These are phyloP conservation scores for Limnephilus rhombicus DNA, from an alignment of 2,888 invertebrate species.

Conservation along the genomic window DNA sequence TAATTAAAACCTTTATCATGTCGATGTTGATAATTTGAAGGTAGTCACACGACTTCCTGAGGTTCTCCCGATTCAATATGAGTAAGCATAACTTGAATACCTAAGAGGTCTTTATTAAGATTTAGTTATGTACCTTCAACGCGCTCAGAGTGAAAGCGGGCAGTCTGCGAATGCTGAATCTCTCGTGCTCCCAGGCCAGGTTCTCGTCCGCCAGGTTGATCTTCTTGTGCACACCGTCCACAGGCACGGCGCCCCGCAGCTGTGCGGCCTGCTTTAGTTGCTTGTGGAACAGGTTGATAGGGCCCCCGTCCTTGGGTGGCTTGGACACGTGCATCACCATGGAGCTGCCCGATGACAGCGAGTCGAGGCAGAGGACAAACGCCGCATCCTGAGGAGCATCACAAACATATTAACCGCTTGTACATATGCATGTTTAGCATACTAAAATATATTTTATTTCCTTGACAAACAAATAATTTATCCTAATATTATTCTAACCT, in stretches of 20 bases:
- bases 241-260: slow-evolving; percentile 72
- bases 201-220: slow-evolving; percentile 96
- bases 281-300: slow-evolving; percentile 83
- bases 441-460: no score
- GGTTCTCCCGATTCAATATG: not conserved
- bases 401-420: not conserved
- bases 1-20: no score
- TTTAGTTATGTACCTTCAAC: slow-evolving; percentile 73
- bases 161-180: slow-evolving; percentile 94
- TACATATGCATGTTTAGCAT: no score
- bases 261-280: slow-evolving; percentile 79
- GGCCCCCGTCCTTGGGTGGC: slow-evolving; percentile 91
- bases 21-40: no score
- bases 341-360: slow-evolving; percentile 81
- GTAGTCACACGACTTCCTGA: no score
- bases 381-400: slow-evolving; percentile 85
- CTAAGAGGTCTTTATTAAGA: not conserved
- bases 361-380: slow-evolving; percentile 94
- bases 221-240: slow-evolving; percentile 92
- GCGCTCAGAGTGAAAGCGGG: slow-evolving; percentile 95
- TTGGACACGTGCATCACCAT: slow-evolving; percentile 97
- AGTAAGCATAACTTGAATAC: not conserved
- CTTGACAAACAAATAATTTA: no score
- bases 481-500: no score
- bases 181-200: slow-evolving; percentile 97